Percentiles rank a stretch among this genome's conserved stretches.
Evolutionary conservation across 2,113 vertebrate genomes (phyloP).

Genomic region (Ellobius talpinus): DNA sequence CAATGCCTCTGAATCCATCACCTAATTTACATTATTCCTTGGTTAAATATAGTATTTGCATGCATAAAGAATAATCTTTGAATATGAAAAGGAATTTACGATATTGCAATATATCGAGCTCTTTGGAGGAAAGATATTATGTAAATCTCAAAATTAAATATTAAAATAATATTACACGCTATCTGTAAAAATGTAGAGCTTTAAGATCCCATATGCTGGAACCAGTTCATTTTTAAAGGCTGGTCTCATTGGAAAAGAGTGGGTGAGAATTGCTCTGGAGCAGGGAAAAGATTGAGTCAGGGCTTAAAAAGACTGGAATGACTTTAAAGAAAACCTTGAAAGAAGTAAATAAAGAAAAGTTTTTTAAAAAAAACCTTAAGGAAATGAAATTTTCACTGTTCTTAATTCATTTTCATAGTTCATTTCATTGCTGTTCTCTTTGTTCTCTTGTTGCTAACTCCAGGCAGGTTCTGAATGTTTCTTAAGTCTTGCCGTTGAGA

Average conservation of each 20-base stretch:
- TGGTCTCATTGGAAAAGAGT: conserved; percentile 76
- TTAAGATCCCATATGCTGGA: conserved; percentile 78
- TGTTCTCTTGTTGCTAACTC: conserved; percentile 45
- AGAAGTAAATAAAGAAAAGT: conserved; percentile 63
- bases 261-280: conserved; percentile 59
- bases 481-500: conserved; percentile 30
- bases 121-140: conserved; percentile 84
- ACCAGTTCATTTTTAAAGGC: conserved; percentile 76
- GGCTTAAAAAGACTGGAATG: conserved; percentile 67
- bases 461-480: conserved; percentile 55
- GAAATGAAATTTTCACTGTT: conserved; percentile 63
- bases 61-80: conserved; percentile 84
- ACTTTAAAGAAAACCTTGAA: conserved; percentile 73
- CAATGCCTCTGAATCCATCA: conserved; percentile 69
- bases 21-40: conserved; percentile 84
- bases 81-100: conserved; percentile 82
- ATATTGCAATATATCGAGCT: conserved; percentile 83
- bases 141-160: conserved; percentile 86
- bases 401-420: conserved; percentile 68
- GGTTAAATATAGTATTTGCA: conserved; percentile 85
- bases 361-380: conserved; percentile 13
- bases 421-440: conserved; percentile 60
- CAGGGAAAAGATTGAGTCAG: conserved; percentile 59
- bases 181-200: conserved; percentile 77
- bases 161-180: conserved; percentile 83